Percentiles rank a stretch among this genome's conserved stretches.
Evolutionary conservation across 2,888 invertebrate species (phyloP).

Genomic region (Bursaphelenchus okinawaensis): DNA sequence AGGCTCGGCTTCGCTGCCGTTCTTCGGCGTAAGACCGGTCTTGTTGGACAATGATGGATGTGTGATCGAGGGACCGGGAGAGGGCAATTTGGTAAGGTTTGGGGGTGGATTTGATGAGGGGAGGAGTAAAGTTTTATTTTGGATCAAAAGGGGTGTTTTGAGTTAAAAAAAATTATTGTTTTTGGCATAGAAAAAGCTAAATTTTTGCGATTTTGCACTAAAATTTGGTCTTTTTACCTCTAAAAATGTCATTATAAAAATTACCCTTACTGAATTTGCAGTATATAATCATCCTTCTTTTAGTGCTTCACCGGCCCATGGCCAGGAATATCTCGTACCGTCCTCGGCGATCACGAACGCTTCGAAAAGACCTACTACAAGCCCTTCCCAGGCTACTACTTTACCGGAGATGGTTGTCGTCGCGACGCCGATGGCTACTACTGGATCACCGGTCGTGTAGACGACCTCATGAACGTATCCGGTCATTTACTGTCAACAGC

Average conservation of each 20-base stretch:
- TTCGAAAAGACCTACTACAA: conserved; percentile 88
- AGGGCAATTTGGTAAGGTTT: conserved; percentile 75
- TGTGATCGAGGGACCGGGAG: conserved; percentile 78
- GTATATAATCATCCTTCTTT: conserved; percentile 1
- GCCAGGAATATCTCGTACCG: conserved; percentile 95
- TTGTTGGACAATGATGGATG: conserved; percentile 81
- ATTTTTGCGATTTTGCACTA: too few species aligned
- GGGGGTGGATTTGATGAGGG: not conserved
- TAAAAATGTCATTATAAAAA: too few species aligned
- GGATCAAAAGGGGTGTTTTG: not conserved
- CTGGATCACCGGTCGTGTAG: conserved; percentile 65
- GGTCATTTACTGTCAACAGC: conserved; percentile 96
- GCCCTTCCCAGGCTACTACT: conserved; percentile 91
- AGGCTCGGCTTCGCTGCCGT: conserved; percentile 93
- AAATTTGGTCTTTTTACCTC: too few species aligned
- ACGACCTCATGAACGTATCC: conserved; percentile 98
- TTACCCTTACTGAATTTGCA: not conserved
- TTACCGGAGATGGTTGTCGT: conserved; percentile 78
- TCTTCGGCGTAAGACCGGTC: conserved; percentile 87
- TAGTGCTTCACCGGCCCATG: conserved; percentile 81
- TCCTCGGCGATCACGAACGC: conserved; percentile 79
- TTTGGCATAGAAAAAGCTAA: too few species aligned
- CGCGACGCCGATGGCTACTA: conserved; percentile 84
- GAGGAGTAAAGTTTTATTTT: not conserved
- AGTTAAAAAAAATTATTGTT: not conserved